Percentiles rank a stretch among this genome's conserved stretches.
These are phyloP conservation scores for Chaetophractus vellerosus DNA, from an alignment of 2,797 vertebrate genomes.

Conservation along the genomic window DNA sequence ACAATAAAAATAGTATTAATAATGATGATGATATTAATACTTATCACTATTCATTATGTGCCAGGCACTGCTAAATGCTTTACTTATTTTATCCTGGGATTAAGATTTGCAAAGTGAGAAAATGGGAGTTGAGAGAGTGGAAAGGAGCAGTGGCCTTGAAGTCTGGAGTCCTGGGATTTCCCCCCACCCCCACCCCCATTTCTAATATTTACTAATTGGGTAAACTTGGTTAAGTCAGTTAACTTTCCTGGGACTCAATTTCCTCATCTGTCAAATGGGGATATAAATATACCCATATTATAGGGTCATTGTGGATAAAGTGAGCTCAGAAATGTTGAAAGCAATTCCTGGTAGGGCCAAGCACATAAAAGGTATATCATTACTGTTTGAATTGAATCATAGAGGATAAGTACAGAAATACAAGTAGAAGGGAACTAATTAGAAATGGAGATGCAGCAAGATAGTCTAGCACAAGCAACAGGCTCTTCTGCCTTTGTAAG, in stretches of 20 bases:
- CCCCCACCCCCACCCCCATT: too few relatives aligned
- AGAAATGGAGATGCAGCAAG: conserved; percentile 41
- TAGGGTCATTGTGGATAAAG: neutral
- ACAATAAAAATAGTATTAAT: neutral
- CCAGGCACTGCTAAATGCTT: neutral
- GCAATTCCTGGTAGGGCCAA: neutral
- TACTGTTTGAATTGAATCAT: neutral
- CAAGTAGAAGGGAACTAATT: conserved; percentile 13
- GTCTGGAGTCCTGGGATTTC: neutral
- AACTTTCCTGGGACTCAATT: neutral
- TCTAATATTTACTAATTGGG: neutral
- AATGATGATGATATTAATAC: neutral
- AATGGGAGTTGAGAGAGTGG: neutral
- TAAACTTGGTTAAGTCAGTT: neutral
- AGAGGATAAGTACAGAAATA: conserved; percentile 40
- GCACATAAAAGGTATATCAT: neutral
- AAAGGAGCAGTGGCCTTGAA: neutral
- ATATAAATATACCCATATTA: neutral
- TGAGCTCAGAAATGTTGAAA: neutral
- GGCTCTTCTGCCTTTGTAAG: neutral
- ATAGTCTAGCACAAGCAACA: neutral
- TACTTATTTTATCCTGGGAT: neutral
- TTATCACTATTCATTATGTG: neutral
- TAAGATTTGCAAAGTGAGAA: neutral
- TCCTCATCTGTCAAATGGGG: neutral